These are phyloP conservation scores for Pyralis farinalis DNA, from an alignment of 2,888 invertebrate species.

Conservation along the genomic window DNA sequence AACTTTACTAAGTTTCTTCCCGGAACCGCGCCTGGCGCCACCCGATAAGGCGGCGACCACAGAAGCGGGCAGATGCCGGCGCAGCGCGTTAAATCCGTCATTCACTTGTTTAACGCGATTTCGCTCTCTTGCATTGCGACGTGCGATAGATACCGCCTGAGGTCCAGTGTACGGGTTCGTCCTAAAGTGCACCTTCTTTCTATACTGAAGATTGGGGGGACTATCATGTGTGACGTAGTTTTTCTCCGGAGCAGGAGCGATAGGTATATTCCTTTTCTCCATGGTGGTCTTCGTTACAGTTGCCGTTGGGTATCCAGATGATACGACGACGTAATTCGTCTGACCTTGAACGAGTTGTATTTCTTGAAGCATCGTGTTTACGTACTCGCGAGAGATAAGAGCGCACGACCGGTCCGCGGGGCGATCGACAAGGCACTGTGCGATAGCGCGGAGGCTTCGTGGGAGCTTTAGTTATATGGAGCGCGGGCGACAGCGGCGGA, in stretches of 20 bases:
- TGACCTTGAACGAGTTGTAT: constrained; percentile 78
- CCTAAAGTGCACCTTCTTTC: constrained; percentile 87
- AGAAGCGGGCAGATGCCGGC: constrained; percentile 92
- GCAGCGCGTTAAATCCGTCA: constrained; percentile 93
- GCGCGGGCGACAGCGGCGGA: constrained; percentile 60
- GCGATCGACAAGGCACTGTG: constrained; percentile 59
- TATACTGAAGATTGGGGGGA: constrained; percentile 82
- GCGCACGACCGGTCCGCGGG: constrained; percentile 59
- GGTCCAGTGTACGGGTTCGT: constrained; percentile 83
- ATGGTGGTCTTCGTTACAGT: constrained; percentile 70
- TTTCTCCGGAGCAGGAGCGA: constrained; percentile 82
- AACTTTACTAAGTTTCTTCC: constrained; percentile 93
- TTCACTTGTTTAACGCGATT: constrained; percentile 98
- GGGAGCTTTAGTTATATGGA: constrained; percentile 42
- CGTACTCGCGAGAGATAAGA: constrained; percentile 36
- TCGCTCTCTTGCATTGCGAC: constrained; percentile 95
- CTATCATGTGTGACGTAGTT: constrained; percentile 75
- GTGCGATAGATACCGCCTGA: constrained; percentile 92
- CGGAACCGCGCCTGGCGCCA: constrained; percentile 86
- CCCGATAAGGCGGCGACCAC: constrained; percentile 86
- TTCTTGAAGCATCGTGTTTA: constrained; percentile 75
- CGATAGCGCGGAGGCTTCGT: constrained; percentile 42
- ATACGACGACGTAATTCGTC: constrained; percentile 83
- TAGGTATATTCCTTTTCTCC: constrained; percentile 76
- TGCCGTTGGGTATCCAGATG: constrained; percentile 71